Conservation (phyloP, 2,113 vertebrate genomes). For the Phaetusa simplex region DNA sequence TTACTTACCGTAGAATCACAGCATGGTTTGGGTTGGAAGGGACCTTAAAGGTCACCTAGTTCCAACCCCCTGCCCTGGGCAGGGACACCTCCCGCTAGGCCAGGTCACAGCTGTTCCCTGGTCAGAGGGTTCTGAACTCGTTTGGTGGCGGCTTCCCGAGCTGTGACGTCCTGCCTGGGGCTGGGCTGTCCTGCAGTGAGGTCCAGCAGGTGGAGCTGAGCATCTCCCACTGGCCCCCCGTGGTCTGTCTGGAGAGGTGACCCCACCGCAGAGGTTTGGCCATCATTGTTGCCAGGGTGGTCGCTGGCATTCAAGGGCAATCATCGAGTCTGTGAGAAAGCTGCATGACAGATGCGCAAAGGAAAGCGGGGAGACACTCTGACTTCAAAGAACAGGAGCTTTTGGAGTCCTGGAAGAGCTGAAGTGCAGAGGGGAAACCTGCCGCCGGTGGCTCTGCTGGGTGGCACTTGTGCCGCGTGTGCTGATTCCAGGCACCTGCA, state of each 20-base stretch:
- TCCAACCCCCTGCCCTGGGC: not conserved
- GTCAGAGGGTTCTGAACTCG: not conserved
- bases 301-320: not conserved
- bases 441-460: not conserved
- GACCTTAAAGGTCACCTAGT: not conserved
- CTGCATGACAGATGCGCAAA: not conserved
- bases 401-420: not conserved
- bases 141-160: not conserved
- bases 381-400: not conserved
- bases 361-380: not conserved
- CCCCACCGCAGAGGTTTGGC: not conserved
- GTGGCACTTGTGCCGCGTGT: not conserved
- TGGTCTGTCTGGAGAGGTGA: not conserved
- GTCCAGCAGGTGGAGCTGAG: not conserved
- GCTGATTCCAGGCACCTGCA: not conserved
- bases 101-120: not conserved
- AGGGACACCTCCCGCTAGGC: not conserved
- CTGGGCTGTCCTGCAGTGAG: not conserved
- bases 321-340: not conserved
- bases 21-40: not conserved
- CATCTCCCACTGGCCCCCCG: not conserved
- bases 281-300: rapidly evolving
- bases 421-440: not conserved
- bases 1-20: not conserved
- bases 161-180: not conserved